Conservation (phyloP, 2,113 vertebrate species). For the Chrysochloris asiatica region DNA sequence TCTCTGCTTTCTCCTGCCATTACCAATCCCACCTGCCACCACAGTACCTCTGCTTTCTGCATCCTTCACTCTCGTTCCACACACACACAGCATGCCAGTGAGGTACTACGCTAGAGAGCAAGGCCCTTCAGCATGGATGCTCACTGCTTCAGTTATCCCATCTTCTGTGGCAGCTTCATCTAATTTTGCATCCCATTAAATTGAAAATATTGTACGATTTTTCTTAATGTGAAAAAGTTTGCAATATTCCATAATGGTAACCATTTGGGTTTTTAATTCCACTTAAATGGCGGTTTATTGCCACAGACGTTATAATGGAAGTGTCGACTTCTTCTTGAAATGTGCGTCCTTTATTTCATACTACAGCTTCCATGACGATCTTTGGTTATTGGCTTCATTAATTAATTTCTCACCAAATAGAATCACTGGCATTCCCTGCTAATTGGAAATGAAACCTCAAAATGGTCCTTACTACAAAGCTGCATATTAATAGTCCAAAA, state of each 20-base stretch:
- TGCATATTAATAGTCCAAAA: slow-evolving; percentile 53
- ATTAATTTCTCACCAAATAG: slow-evolving; percentile 64
- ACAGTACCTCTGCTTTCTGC: background rate
- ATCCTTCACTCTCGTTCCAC: background rate
- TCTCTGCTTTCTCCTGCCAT: background rate
- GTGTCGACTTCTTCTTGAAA: slow-evolving; percentile 37
- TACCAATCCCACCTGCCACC: fast-evolving
- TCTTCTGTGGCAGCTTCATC: slow-evolving; percentile 12
- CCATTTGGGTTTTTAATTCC: slow-evolving; percentile 55
- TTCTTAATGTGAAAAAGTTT: slow-evolving; percentile 49
- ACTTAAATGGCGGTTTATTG: slow-evolving; percentile 67
- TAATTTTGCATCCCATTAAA: slow-evolving; percentile 58
- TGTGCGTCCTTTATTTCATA: slow-evolving; percentile 44
- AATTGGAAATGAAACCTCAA: slow-evolving; percentile 65
- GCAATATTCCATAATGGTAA: slow-evolving; percentile 57
- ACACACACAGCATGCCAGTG: background rate
- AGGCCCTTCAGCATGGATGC: background rate
- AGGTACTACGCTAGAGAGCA: background rate
- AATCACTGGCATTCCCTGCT: slow-evolving; percentile 46
- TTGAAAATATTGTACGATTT: slow-evolving; percentile 63
- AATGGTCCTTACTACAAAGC: slow-evolving; percentile 55
- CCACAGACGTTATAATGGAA: slow-evolving; percentile 25
- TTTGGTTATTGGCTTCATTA: slow-evolving; percentile 53
- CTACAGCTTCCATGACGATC: slow-evolving; percentile 23
- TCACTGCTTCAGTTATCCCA: background rate